Conservation (phyloP, 2,113 vertebrate species). For the Sarotherodon lohbergeri region DNA sequence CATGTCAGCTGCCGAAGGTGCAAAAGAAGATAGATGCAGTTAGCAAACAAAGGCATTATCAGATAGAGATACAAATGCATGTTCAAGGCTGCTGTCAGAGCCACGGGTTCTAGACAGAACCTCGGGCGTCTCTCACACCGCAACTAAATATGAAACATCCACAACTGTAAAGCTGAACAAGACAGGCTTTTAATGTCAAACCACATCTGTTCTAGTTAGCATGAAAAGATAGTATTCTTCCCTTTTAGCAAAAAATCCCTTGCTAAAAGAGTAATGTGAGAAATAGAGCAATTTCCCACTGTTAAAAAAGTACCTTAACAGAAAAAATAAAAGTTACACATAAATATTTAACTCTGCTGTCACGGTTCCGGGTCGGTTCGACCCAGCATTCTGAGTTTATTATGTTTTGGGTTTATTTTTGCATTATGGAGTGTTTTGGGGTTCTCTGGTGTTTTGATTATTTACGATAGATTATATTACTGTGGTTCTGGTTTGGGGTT, state of each 20-base stretch:
- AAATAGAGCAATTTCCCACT: neutral
- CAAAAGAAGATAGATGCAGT: neutral
- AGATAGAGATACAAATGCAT: neutral
- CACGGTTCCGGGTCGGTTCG: too few species aligned
- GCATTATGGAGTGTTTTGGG: too few species aligned
- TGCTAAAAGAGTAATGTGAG: neutral
- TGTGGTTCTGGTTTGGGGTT: too few species aligned
- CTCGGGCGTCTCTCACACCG: neutral
- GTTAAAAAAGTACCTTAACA: neutral
- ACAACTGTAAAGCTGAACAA: neutral
- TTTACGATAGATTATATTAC: too few species aligned
- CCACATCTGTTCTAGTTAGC: neutral
- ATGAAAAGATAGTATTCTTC: neutral
- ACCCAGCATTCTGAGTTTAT: too few species aligned
- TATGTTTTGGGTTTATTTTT: too few species aligned
- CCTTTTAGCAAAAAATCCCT: neutral
- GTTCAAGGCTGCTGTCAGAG: neutral
- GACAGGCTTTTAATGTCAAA: neutral
- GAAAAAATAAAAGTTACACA: neutral
- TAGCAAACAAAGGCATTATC: neutral
- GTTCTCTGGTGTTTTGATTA: too few species aligned
- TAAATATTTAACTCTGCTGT: neutral
- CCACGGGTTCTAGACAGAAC: neutral
- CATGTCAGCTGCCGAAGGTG: conserved; percentile 86
- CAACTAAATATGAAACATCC: neutral